Base-by-base conservation (phyloP, 2,797 vertebrate genomes). In the Oreochromis mossambicus region DNA sequence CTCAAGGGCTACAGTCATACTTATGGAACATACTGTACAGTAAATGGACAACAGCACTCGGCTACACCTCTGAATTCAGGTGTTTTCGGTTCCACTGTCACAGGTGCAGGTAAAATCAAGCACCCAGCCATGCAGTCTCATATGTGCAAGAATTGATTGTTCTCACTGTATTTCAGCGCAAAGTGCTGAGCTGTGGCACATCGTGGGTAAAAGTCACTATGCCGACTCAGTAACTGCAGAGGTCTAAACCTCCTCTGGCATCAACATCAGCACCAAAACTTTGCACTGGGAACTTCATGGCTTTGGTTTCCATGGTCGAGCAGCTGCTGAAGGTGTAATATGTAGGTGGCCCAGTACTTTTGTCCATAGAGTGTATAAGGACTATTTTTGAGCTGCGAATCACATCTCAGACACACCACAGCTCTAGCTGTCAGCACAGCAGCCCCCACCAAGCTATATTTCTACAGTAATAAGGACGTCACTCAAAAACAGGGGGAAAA, bases 351-450 rank as follows among this genome's bases (percentile, higher is more conserved):
- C 66, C 9, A 73, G 24, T 46, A 46, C 66, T 46, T 46, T 29
- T 46, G 66, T 73, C 41, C 41, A 19, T 15, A 73, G 15, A 73
- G 21, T 19, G 58, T 17, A 70, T 17, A 1, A 46, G 41, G 66
- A 19, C 43, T 73, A 46, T 73, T 46, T 61, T 26, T 73, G 41
- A 73, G 66, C 41, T 46, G 66, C 19, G 24, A 73, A 73, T 73
- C 41, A 73, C 24, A 46, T 29, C 41, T 29, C 41, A 46, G 41
- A 73, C 41, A 46, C 14, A 10, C 66, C 21, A 70, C 21, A 26
- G 41, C 41, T 70, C 41, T 24, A 24, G 63, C 38, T 26, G 66
- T 46, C 14, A 73, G 41, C 41, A 46, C 41, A 12, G 41, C 24
- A 73, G 41, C 24, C 24, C 14, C 14, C 66, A 46, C 1, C 66